phyloP scores from a whole-genome alignment of 2,797 vertebrate genomes.

The Bradypodion pumilum region DNA sequence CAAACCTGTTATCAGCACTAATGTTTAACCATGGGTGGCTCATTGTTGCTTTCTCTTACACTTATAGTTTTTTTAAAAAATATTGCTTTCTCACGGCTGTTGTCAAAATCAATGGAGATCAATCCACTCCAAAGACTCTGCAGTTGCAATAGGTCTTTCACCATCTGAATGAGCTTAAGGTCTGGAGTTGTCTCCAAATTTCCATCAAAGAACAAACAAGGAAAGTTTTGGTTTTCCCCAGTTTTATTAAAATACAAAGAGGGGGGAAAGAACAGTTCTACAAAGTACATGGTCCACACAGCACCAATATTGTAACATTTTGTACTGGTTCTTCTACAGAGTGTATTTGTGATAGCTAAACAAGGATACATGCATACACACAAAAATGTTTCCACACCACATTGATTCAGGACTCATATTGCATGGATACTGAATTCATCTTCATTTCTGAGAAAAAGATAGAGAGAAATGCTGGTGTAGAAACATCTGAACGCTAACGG shows the following conservation, averaged over 20 bases:
- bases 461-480: conserved; percentile 73
- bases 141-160: not conserved
- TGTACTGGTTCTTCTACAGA: conserved; percentile 73
- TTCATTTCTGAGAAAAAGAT: conserved; percentile 47
- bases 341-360: conserved; percentile 71
- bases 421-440: conserved; percentile 47
- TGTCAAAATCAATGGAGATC: not conserved
- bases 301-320: conserved; percentile 76
- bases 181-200: not conserved
- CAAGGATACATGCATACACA: conserved; percentile 68
- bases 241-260: conserved; percentile 80
- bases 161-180: not conserved
- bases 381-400: conserved; percentile 65
- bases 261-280: conserved; percentile 70
- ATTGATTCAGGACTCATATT: conserved; percentile 41
- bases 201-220: conserved; percentile 53
- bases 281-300: conserved; percentile 75
- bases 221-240: conserved; percentile 65
- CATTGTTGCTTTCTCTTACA: not conserved
- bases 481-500: conserved; percentile 90
- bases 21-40: not conserved
- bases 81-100: not conserved
- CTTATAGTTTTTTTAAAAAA: conserved; percentile 30
- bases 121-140: not conserved
- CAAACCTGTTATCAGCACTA: not conserved